A percentile compares a stretch with the other conserved stretches of the same genome.
These are phyloP conservation scores for Orthonevra nobilis DNA, from an alignment of 2,888 invertebrate species.

Conservation along the genomic window DNA sequence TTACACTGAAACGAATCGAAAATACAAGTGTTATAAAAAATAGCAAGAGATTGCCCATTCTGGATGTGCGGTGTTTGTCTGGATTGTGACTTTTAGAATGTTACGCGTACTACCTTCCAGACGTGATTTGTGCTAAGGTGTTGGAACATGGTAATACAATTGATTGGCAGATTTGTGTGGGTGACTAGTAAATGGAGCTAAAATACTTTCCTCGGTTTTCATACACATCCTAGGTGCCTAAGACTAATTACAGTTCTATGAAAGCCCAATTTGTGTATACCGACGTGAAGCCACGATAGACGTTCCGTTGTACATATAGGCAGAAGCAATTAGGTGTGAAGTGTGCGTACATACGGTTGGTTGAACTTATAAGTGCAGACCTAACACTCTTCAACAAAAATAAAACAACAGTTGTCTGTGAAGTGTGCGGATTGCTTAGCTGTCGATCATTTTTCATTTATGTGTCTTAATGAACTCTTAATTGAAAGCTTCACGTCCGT, in stretches of 20 bases:
- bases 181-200: conserved; percentile 6
- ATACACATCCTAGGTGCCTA: conserved; percentile 15
- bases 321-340: conserved; percentile 24
- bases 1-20: conserved; percentile 56
- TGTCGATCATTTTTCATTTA: too few relatives aligned
- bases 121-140: background rate
- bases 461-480: too few relatives aligned
- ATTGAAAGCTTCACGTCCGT: too few relatives aligned
- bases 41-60: too few relatives aligned
- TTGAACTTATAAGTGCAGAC: background rate
- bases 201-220: conserved; percentile 2
- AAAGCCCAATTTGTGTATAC: too few relatives aligned
- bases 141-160: background rate
- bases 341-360: background rate
- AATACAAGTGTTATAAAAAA: too few relatives aligned
- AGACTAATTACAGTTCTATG: conserved; percentile 29
- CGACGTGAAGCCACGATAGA: conserved; percentile 4
- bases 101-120: conserved; percentile 2
- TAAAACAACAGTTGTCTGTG: background rate
- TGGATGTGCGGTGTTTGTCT: background rate
- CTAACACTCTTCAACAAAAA: too few relatives aligned
- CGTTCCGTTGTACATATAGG: too few relatives aligned
- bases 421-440: too few relatives aligned
- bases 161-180: conserved; percentile 4
- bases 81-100: background rate